These are phyloP conservation scores for Flexamia atlantica DNA, from an alignment of 2,888 invertebrate genomes.

Conservation along the genomic window DNA sequence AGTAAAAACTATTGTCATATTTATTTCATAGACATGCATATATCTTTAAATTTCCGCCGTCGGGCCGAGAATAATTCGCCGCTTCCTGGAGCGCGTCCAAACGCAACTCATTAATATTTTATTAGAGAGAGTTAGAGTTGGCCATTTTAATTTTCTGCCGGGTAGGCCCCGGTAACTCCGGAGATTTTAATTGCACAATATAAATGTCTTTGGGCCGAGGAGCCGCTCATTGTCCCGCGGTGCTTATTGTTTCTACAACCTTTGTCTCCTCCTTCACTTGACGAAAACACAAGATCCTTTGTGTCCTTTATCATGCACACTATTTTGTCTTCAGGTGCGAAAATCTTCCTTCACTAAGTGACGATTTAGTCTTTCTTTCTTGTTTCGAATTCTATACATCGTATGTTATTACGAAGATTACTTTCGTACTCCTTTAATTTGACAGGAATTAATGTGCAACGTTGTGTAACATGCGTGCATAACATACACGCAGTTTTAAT, in stretches of 20 bases:
- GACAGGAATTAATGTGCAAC: too few relatives aligned
- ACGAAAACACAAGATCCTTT: slow-evolving; percentile 40
- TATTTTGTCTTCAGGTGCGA: slow-evolving; percentile 51
- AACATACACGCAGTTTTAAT: too few relatives aligned
- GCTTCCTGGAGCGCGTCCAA: slow-evolving; percentile 11
- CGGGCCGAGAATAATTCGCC: not conserved
- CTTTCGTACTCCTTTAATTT: too few relatives aligned
- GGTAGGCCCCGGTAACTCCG: slow-evolving; percentile 10
- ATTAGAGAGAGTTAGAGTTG: slow-evolving; percentile 36
- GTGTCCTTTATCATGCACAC: slow-evolving; percentile 6
- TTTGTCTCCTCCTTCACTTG: slow-evolving; percentile 42
- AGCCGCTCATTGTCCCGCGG: not conserved
- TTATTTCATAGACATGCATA: too few relatives aligned
- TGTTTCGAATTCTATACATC: too few relatives aligned
- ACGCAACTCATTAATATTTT: slow-evolving; percentile 44
- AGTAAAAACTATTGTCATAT: too few relatives aligned
- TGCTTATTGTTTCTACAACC: slow-evolving; percentile 49
- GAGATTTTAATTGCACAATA: slow-evolving; percentile 59
- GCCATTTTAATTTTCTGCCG: slow-evolving; percentile 55
- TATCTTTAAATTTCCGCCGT: not conserved
- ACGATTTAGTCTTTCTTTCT: not conserved
- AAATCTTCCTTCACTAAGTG: slow-evolving; percentile 36
- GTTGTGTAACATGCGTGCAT: too few relatives aligned
- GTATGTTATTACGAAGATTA: too few relatives aligned
- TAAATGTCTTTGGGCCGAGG: slow-evolving; percentile 52